A percentile compares a stretch with the other conserved stretches of the same genome.
phyloP scores from a whole-genome alignment of 1,140 invertebrate genomes.

The Euura saliciscinereae region DNA sequence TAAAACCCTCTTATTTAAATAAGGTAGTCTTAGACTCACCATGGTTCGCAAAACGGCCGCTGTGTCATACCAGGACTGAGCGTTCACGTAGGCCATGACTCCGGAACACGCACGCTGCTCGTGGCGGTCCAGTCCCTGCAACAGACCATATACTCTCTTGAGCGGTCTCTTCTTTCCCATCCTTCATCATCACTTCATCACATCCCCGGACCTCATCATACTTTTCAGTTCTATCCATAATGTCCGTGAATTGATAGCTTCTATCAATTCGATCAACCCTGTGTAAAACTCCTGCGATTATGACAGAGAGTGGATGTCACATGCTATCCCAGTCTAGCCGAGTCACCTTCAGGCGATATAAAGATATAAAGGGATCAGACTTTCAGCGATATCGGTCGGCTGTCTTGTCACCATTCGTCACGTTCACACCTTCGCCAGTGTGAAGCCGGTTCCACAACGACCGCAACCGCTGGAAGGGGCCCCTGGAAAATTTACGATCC shows the following conservation, averaged over 20 bases:
- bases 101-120: conserved; percentile 58
- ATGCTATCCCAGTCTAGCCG: no score
- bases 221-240: background rate
- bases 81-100: conserved; percentile 61
- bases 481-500: background rate
- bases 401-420: conserved; percentile 5
- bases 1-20: background rate
- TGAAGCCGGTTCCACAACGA: background rate
- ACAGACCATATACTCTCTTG: conserved; percentile 35
- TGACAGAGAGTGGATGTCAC: no score
- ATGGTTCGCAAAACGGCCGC: conserved; percentile 49
- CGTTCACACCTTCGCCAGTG: background rate
- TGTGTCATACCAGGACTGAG: conserved; percentile 38
- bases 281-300: no score
- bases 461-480: background rate
- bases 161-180: conserved; percentile 4
- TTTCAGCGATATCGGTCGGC: background rate
- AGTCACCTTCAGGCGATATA: background rate
- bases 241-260: background rate
- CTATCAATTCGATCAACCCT: no score
- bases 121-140: conserved; percentile 60
- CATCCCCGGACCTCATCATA: background rate
- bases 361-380: background rate
- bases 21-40: conserved; percentile 44
- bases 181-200: background rate